phyloP scores from a whole-genome alignment of 2,113 vertebrate genomes.

The Leptodactylus fuscus region DNA sequence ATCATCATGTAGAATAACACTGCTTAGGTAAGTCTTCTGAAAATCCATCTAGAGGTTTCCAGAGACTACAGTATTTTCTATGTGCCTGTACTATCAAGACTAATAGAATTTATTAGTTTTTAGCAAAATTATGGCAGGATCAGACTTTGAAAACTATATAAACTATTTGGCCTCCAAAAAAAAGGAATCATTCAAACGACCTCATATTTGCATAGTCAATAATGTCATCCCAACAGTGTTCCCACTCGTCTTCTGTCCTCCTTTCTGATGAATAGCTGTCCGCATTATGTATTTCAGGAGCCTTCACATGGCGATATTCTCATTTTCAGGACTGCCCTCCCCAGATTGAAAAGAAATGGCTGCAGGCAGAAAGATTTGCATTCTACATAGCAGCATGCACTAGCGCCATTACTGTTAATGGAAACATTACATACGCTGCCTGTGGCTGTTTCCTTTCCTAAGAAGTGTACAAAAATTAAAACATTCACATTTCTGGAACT shows the following conservation, averaged over 20 bases:
- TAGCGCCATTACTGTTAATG: slow-evolving; percentile 19
- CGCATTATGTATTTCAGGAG: not conserved
- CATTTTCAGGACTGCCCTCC: slow-evolving; percentile 26
- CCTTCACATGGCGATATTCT: slow-evolving; percentile 10
- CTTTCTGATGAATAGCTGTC: not conserved
- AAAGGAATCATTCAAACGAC: too few relatives aligned
- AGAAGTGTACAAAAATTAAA: slow-evolving; percentile 48
- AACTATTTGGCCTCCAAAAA: too few relatives aligned
- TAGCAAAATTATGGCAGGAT: not conserved
- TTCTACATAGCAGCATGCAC: slow-evolving; percentile 37
- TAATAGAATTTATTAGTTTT: too few relatives aligned
- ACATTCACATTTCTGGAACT: slow-evolving; percentile 20
- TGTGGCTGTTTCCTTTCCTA: slow-evolving; percentile 28
- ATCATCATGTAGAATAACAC: too few relatives aligned
- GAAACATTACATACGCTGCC: slow-evolving; percentile 28
- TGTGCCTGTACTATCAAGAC: too few relatives aligned
- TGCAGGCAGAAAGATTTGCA: slow-evolving; percentile 34
- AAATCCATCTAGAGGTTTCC: too few relatives aligned
- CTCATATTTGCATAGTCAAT: not conserved
- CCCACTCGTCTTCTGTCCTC: not conserved
- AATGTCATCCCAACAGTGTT: not conserved
- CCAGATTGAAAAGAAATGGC: slow-evolving; percentile 19
- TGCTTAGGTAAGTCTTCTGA: too few relatives aligned
- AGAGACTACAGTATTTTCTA: too few relatives aligned
- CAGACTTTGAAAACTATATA: not conserved